Evolutionary conservation across 2,113 vertebrate species (phyloP).

Genomic region (Prunella fulvescens): DNA sequence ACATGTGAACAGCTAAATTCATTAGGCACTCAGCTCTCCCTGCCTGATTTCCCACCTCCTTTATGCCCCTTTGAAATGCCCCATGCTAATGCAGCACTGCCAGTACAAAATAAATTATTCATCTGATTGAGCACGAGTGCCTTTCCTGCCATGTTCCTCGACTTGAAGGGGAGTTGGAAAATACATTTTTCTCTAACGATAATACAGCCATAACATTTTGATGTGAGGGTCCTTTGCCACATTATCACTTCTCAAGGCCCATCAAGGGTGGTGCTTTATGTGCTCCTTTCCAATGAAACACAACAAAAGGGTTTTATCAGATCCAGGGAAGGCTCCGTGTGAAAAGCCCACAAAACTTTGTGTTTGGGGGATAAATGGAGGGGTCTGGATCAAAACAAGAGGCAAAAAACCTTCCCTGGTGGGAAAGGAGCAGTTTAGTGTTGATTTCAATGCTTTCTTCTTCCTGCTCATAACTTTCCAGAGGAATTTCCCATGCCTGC

Average conservation of each 20-base stretch:
- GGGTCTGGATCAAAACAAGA: neutral
- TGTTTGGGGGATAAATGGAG: neutral
- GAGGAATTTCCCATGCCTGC: neutral
- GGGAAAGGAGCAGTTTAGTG: neutral
- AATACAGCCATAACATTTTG: neutral
- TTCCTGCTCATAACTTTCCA: neutral
- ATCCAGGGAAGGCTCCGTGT: neutral
- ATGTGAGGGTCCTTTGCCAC: neutral
- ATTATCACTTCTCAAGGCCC: neutral
- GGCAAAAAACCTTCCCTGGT: neutral
- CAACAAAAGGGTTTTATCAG: neutral
- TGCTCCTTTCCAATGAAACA: neutral
- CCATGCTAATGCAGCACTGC: neutral
- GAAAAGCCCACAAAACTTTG: neutral
- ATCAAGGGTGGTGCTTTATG: neutral
- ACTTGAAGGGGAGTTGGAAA: neutral
- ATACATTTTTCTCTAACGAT: neutral
- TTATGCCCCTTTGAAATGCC: neutral
- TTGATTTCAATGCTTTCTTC: neutral
- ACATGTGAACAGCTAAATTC: neutral
- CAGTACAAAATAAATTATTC: constrained; percentile 22
- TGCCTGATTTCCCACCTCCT: neutral
- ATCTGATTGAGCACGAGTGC: neutral
- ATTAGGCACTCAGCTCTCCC: neutral
- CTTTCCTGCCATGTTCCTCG: neutral